Base-by-base conservation (phyloP, 2,888 invertebrate species). In the Tromatobia lineatoria region DNA sequence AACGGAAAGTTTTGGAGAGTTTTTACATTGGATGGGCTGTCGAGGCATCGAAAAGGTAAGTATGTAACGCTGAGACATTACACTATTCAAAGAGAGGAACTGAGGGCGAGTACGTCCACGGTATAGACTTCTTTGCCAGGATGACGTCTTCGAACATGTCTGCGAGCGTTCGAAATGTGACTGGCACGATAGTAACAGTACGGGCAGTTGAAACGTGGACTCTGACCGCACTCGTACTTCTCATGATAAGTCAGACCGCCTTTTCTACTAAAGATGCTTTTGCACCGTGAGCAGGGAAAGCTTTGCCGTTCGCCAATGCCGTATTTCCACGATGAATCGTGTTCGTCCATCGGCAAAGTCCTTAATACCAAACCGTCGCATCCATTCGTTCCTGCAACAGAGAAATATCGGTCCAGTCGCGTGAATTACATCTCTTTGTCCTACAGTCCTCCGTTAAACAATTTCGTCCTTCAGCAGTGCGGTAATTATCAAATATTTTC, bases 191-290 rank as follows among this genome's bases (percentile, higher is more conserved):
- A 91, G 8, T 75, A 79, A 75, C 93, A 93, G 69, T 90, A 88
- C 0, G 91, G 91, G 80, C 93, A 93, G 29, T 88, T 88, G 85
- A 92, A 93, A 38, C 90, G 88, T 8, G 91, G 91, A 47, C 85
- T 85, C 79, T 91, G 90, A 6, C 91, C 91, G 77, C 92, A 93
- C 76, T 90, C 89, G 83, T 82, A 89, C 50, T 87, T 90, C 50
- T 88, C 83, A 81, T 91, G 90, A 29, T 90, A 89, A 29, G 86
- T 88, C 38, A 91, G 83, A 11, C 90, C 90, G 13, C 89, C 89
- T 54, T 90, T 90, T 34, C 88, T 86, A 34, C 87, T 90, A 86
- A 90, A 90, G 34, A 86, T 86, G 80, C 88, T 90, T 76, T 61
- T 86, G 74, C 90, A 90, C 34, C 85, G 89, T 29, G 59, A 57